phyloP scores from a whole-genome alignment of 2,797 vertebrate species.

The Urosaurus nigricauda region DNA sequence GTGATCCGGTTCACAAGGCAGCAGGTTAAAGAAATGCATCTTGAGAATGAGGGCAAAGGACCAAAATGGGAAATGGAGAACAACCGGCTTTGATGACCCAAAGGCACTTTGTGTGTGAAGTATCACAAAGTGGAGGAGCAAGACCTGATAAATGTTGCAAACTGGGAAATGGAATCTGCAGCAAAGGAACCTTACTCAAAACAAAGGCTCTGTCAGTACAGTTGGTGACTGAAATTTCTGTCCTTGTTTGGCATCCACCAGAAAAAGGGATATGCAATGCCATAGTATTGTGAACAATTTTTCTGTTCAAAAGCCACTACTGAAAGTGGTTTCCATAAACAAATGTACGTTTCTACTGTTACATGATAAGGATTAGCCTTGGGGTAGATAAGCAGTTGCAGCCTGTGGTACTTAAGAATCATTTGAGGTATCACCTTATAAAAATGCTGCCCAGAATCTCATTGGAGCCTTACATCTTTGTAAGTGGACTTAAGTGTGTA shows the following conservation, averaged over 20 bases:
- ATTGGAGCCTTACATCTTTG: too few relatives aligned
- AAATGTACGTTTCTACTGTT: neutral
- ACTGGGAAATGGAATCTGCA: neutral
- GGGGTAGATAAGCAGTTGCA: neutral
- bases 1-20: neutral
- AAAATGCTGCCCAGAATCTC: too few relatives aligned
- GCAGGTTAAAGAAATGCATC: neutral
- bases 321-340: neutral
- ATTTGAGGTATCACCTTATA: neutral
- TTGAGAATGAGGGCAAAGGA: neutral
- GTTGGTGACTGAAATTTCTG: neutral
- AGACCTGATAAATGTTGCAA: neutral
- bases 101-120: neutral
- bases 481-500: too few relatives aligned
- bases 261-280: too few relatives aligned
- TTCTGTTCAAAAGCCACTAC: neutral
- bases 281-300: too few relatives aligned
- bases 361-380: neutral
- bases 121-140: fast-evolving
- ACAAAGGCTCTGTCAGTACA: neutral
- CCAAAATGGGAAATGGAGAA: constrained; percentile 16
- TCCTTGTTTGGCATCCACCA: neutral
- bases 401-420: neutral
- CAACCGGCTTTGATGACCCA: neutral
- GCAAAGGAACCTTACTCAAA: neutral